These are phyloP conservation scores for Antechinus flavipes DNA, from an alignment of 2,113 vertebrate species.

Conservation along the genomic window DNA sequence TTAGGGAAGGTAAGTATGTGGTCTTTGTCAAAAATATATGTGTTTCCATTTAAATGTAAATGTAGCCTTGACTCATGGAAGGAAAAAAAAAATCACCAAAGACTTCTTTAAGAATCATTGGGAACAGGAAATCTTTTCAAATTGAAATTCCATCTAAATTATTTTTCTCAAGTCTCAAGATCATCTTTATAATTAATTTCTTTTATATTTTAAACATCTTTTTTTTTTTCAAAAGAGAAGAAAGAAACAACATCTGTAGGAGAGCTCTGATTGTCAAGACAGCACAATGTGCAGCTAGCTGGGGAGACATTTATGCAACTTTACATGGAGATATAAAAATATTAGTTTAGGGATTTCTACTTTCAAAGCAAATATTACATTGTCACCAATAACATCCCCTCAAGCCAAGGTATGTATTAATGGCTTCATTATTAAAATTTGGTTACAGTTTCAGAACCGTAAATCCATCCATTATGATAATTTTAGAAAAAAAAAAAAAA, in stretches of 20 bases:
- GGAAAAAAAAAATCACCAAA: neutral
- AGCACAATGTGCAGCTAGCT: conserved; percentile 27
- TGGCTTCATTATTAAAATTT: conserved; percentile 82
- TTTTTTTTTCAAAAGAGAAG: conserved; percentile 50
- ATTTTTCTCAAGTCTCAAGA: conserved; percentile 67
- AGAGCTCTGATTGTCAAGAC: conserved; percentile 51
- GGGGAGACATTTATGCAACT: conserved; percentile 60
- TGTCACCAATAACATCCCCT: conserved; percentile 78
- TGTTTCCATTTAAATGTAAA: conserved; percentile 79
- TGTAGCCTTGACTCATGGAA: conserved; percentile 32
- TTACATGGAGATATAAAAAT: conserved; percentile 71
- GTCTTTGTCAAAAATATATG: conserved; percentile 62
- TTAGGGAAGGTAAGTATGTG: conserved; percentile 58
- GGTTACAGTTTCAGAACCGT: conserved; percentile 77
- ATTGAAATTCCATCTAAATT: conserved; percentile 67
- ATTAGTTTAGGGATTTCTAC: conserved; percentile 80
- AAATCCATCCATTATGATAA: conserved; percentile 81
- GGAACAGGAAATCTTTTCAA: conserved; percentile 58
- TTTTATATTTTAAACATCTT: conserved; percentile 71
- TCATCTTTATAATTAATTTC: conserved; percentile 71
- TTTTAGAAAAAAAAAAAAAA: conserved; percentile 67
- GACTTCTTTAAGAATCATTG: conserved; percentile 45
- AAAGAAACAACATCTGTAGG: conserved; percentile 23
- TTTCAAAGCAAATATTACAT: conserved; percentile 82
- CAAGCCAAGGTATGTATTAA: conserved; percentile 77